Percentiles rank a stretch among this genome's conserved stretches.
phyloP scores from a whole-genome alignment of 2,113 vertebrate genomes.

The Crocuta crocuta region DNA sequence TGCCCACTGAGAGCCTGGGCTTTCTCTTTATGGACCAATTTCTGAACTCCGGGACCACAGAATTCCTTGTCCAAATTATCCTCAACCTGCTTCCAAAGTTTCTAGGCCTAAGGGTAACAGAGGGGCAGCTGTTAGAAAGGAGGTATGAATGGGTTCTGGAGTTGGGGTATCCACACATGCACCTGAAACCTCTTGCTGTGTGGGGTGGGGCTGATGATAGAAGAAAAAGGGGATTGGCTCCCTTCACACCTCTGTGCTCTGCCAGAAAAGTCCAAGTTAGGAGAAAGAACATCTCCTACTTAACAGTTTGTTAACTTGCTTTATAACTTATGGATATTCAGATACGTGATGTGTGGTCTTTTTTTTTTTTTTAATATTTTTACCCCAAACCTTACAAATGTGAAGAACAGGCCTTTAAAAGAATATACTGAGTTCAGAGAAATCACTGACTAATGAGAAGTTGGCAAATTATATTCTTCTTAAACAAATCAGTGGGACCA shows the following conservation, averaged over 20 bases:
- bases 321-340: background rate
- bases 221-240: background rate
- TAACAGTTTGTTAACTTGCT: background rate
- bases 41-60: background rate
- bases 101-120: background rate
- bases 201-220: background rate
- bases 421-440: background rate
- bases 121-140: background rate
- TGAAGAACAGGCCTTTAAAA: background rate
- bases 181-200: background rate
- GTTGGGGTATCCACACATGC: background rate
- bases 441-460: background rate
- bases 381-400: background rate
- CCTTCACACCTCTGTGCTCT: background rate
- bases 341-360: background rate
- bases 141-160: background rate
- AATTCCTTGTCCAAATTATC: background rate
- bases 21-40: background rate
- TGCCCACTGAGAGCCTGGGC: background rate
- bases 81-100: background rate
- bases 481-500: background rate
- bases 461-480: background rate
- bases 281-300: background rate
- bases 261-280: background rate
- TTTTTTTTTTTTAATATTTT: background rate